Evolutionary conservation across 2,888 invertebrate genomes (phyloP).

Genomic region (Dasypolia templi): DNA sequence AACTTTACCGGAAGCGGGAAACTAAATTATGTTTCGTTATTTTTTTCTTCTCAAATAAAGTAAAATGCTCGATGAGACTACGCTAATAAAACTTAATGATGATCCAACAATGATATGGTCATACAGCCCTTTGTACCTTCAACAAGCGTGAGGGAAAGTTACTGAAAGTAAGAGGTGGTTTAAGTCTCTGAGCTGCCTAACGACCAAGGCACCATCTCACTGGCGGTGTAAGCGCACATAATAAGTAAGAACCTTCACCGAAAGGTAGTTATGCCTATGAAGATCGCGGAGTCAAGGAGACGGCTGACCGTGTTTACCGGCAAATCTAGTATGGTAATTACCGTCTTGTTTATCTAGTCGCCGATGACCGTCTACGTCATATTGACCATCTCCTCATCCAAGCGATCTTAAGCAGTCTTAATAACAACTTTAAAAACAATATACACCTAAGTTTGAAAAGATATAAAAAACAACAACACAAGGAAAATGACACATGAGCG

Average conservation of each 20-base stretch:
- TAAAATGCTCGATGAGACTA: not conserved
- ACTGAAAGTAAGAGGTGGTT: too few relatives aligned
- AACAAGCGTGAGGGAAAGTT: constrained; percentile 18
- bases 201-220: constrained; percentile 1
- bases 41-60: not conserved
- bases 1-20: too few relatives aligned
- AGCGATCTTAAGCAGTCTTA: constrained; percentile 45
- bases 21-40: not conserved
- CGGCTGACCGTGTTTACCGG: constrained; percentile 66
- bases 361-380: constrained; percentile 61
- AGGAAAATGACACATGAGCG: constrained; percentile 63
- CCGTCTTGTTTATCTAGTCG: constrained; percentile 65
- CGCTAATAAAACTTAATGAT: not conserved
- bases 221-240: not conserved
- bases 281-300: constrained; percentile 40
- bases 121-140: too few relatives aligned
- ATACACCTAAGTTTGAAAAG: constrained; percentile 45
- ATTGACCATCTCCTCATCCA: constrained; percentile 55
- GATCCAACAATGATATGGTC: not conserved
- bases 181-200: not conserved
- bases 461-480: constrained; percentile 63
- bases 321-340: constrained; percentile 72
- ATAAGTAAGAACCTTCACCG: constrained; percentile 16
- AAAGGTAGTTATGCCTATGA: constrained; percentile 32
- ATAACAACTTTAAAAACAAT: constrained; percentile 43